phyloP scores from a whole-genome alignment of 2,113 vertebrate genomes.

The Notothenia rossii region DNA sequence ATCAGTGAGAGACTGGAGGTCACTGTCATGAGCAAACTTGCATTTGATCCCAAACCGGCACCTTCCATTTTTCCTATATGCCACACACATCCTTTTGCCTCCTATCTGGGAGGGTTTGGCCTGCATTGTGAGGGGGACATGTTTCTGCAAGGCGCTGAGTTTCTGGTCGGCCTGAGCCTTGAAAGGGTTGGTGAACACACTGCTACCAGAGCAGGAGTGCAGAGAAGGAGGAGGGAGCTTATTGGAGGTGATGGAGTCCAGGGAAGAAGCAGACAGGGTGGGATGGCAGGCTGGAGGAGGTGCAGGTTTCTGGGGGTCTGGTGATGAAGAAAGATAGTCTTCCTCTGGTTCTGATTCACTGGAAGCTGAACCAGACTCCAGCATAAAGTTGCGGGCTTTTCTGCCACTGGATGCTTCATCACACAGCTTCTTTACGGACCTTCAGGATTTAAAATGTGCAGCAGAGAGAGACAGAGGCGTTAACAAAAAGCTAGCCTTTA shows the following conservation, averaged over 20 bases:
- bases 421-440: slow-evolving; percentile 9
- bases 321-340: slow-evolving; percentile 3
- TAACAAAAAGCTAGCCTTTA: not conserved
- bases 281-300: not conserved
- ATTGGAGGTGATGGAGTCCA: not conserved
- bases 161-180: slow-evolving; percentile 80
- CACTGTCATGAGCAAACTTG: slow-evolving; percentile 87
- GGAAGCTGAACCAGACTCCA: slow-evolving; percentile 78
- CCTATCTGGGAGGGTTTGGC: slow-evolving; percentile 81
- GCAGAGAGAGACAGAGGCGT: not conserved
- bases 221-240: slow-evolving; percentile 82
- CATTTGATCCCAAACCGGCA: slow-evolving; percentile 87
- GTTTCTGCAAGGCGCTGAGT: slow-evolving; percentile 83
- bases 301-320: not conserved
- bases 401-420: slow-evolving; percentile 7
- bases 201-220: slow-evolving; percentile 61
- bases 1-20: slow-evolving; percentile 77
- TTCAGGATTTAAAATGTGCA: not conserved
- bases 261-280: not conserved
- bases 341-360: slow-evolving; percentile 74
- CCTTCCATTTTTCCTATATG: slow-evolving; percentile 84
- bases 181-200: slow-evolving; percentile 87
- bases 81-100: slow-evolving; percentile 81
- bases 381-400: slow-evolving; percentile 77
- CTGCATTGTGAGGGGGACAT: slow-evolving; percentile 85